Percentiles rank a stretch among this genome's conserved stretches.
phyloP scores from a whole-genome alignment of 2,113 vertebrate species.

The Ceyx melanurus region DNA sequence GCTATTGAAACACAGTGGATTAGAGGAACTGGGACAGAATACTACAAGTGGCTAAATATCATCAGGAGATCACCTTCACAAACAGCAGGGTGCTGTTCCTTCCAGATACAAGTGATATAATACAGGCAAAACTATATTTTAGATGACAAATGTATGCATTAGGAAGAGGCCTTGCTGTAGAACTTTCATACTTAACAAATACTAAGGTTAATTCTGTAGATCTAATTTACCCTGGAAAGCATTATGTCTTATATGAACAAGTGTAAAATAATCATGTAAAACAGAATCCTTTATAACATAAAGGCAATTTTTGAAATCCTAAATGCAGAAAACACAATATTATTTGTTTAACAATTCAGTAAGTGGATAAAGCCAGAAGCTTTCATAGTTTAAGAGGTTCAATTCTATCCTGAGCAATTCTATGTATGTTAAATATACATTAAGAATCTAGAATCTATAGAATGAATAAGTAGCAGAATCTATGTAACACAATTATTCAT shows the following conservation, averaged over 20 bases:
- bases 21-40: conserved; percentile 60
- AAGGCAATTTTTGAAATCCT: not conserved
- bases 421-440: not conserved
- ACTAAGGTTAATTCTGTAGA: not conserved
- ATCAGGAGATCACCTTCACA: conserved; percentile 65
- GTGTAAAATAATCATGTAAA: not conserved
- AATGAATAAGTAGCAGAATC: not conserved
- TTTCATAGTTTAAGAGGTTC: not conserved
- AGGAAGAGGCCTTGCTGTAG: not conserved
- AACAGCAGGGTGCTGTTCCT: conserved; percentile 62
- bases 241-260: not conserved
- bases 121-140: conserved; percentile 62
- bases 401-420: not conserved
- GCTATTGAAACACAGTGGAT: conserved; percentile 61
- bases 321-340: not conserved
- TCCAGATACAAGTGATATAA: conserved; percentile 65
- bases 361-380: not conserved
- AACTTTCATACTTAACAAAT: not conserved
- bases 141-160: conserved; percentile 44
- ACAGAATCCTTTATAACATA: not conserved
- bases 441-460: not conserved
- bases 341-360: not conserved
- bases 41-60: conserved; percentile 61
- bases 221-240: not conserved
- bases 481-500: not conserved